Conservation (phyloP, 2,888 invertebrate species). For the Lamellibrachia columna region DNA sequence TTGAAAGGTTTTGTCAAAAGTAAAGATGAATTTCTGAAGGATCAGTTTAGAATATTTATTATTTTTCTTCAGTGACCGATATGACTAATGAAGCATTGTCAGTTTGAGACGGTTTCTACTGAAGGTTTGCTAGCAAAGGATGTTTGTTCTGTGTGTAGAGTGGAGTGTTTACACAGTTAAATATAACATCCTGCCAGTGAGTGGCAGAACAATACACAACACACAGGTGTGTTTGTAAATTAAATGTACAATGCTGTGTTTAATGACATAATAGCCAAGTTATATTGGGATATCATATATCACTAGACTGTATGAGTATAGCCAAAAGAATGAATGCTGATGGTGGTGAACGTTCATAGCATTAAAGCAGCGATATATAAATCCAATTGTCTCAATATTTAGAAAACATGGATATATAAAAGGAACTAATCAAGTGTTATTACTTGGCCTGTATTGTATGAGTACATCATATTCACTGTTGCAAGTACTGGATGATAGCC, state of each 20-base stretch:
- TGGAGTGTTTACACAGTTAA: background rate
- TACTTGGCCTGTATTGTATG: background rate
- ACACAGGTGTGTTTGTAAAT: background rate
- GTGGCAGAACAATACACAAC: background rate
- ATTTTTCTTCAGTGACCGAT: too few relatives aligned
- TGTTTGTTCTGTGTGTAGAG: background rate
- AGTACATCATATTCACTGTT: background rate
- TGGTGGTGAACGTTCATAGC: background rate
- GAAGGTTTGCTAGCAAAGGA: background rate
- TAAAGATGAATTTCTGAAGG: too few relatives aligned
- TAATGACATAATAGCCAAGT: background rate
- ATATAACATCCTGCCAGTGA: background rate
- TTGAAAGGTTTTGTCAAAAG: too few relatives aligned
- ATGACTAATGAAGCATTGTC: too few relatives aligned
- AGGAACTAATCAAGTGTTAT: background rate
- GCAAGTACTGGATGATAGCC: background rate
- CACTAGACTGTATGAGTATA: background rate
- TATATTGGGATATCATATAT: background rate
- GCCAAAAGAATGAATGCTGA: background rate
- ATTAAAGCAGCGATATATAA: background rate
- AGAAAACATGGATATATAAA: background rate
- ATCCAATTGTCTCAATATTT: background rate
- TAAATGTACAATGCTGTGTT: background rate
- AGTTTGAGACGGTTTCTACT: background rate
- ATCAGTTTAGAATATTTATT: too few relatives aligned